A percentile compares a stretch with the other conserved stretches of the same genome.
These are phyloP conservation scores for Tribolium madens DNA, from an alignment of 1,140 invertebrate genomes.

Conservation along the genomic window DNA sequence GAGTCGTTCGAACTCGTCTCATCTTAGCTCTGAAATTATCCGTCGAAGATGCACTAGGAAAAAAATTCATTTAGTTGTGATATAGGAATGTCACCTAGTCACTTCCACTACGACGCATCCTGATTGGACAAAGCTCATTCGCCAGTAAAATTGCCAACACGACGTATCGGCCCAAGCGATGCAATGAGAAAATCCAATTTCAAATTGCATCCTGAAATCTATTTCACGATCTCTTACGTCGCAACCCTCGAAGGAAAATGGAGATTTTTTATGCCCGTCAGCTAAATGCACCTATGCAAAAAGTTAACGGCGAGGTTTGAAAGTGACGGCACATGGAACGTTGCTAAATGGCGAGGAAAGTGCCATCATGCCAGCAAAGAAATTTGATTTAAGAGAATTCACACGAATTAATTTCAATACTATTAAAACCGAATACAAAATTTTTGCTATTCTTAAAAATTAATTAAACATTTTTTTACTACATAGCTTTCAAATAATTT, in stretches of 20 bases:
- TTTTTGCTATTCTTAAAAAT: too few species aligned
- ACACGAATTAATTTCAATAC: neutral
- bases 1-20: conserved; percentile 17
- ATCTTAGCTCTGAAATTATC: conserved; percentile 18
- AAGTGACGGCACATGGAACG: neutral
- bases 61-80: conserved; percentile 37
- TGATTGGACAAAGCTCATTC: conserved; percentile 43
- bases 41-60: conserved; percentile 13
- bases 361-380: neutral
- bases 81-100: conserved; percentile 42
- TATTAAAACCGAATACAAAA: too few species aligned
- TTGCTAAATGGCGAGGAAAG: neutral
- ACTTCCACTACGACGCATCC: conserved; percentile 25
- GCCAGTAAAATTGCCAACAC: conserved; percentile 44
- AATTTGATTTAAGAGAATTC: neutral
- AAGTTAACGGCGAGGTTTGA: neutral
- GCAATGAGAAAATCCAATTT: conserved; percentile 41
- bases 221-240: conserved; percentile 41
- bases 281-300: conserved; percentile 24
- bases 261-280: neutral
- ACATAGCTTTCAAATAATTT: too few species aligned
- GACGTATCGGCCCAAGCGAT: conserved; percentile 22
- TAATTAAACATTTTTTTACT: too few species aligned
- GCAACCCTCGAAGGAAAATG: conserved; percentile 11
- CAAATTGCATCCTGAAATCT: conserved; percentile 39